Percentiles rank a stretch among this genome's conserved stretches.
phyloP scores from a whole-genome alignment of 2,888 invertebrate genomes.

The Cylindroiulus punctatus region DNA sequence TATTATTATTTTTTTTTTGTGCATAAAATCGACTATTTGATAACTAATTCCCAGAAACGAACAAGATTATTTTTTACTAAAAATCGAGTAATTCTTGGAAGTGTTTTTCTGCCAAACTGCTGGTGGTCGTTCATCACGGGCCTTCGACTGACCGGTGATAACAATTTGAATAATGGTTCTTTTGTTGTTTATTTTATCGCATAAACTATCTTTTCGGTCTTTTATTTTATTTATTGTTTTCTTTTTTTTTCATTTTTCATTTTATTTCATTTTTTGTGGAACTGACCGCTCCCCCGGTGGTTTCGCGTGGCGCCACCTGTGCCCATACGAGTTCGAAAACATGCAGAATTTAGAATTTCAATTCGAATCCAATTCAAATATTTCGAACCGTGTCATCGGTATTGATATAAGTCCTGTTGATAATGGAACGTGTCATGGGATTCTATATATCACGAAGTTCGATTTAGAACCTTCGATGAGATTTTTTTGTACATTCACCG shows the following conservation, averaged over 20 bases:
- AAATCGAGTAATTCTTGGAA: not conserved
- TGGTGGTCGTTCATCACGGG: constrained; percentile 11
- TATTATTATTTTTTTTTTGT: not conserved
- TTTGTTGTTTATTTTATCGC: not conserved
- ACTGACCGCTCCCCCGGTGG: not conserved
- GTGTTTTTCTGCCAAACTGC: not conserved
- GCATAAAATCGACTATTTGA: not conserved
- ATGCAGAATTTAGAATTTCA: too few relatives aligned
- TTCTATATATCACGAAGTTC: too few relatives aligned
- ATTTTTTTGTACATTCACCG: too few relatives aligned
- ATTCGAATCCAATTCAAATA: too few relatives aligned
- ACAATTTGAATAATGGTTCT: not conserved
- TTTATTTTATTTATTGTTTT: not conserved
- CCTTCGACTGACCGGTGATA: not conserved
- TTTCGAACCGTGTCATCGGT: too few relatives aligned
- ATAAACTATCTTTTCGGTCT: not conserved
- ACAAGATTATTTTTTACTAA: not conserved
- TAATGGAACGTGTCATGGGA: too few relatives aligned
- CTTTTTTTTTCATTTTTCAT: not conserved
- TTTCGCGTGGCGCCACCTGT: not conserved
- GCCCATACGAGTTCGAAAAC: too few relatives aligned
- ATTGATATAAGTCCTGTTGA: too few relatives aligned
- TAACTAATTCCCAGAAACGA: not conserved
- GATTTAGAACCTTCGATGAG: too few relatives aligned
- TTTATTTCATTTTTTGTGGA: not conserved